Evolutionary conservation across 1,140 invertebrate species (phyloP), one percentile per base, ranked within the genome.

Genomic region (Limonius californicus): DNA sequence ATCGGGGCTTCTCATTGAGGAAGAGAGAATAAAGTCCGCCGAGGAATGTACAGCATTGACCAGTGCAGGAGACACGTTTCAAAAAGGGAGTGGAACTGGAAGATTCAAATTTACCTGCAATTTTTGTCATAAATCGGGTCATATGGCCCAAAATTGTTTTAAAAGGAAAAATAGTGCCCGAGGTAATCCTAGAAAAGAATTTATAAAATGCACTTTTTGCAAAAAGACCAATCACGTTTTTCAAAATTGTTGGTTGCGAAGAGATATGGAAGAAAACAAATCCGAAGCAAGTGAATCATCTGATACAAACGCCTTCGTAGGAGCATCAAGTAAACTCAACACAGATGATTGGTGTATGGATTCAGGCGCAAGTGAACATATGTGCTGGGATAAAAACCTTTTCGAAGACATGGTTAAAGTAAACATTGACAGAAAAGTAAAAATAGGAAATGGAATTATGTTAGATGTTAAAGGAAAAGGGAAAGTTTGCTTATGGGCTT

Each of bases 1-100:
- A n/a, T 66, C 74, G 0, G 61, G 76, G 11, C 57, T 77, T 20
- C 19, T 76, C 18, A 58, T 70, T 12, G 72, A 76, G 61, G 73
- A 76, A 64, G 68, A 75, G 32, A 61, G 66, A 62, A 32, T 70
- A 7, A 69, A 70, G 55, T 60, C 59, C 45, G 67, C 67, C 27
- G 53, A 30, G n/a, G 61, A 50, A 18, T 20, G 18, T 8, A 50
- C 21, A 59, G 19, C 59, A 14, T 20, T 61, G 7, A 8, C 43
- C n/a, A n/a, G n/a, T 32, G 12, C 45, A 53, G 50, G 9, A 57
- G n/a, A 7, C 12, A 58, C 23, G 58, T 32, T 57, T 8, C 18
- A 7, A 57, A 14, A 57, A n/a, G n/a, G n/a, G n/a, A n/a, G n/a
- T n/a, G 43, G 14, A 53, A 21, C 3, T 20, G 12, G 18, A 59